Conservation (phyloP, 2,113 vertebrate species). For the Artemisiospiza belli region DNA sequence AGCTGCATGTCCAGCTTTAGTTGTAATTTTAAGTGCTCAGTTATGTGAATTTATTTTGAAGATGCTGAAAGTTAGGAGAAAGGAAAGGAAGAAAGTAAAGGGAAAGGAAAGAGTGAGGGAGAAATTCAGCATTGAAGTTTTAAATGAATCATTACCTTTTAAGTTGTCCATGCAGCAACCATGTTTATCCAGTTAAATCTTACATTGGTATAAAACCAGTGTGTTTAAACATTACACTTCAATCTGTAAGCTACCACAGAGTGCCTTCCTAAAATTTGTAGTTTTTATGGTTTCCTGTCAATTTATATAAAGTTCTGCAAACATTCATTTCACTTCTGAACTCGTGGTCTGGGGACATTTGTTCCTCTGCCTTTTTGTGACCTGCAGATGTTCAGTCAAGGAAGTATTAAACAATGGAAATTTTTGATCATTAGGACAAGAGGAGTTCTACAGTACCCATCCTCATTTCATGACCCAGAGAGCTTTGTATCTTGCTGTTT, state of each 20-base stretch:
- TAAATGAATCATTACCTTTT: background rate
- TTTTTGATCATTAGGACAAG: slow-evolving; percentile 78
- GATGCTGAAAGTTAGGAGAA: background rate
- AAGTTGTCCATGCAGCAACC: background rate
- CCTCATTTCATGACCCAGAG: slow-evolving; percentile 92
- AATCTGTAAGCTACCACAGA: background rate
- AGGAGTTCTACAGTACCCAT: slow-evolving; percentile 89
- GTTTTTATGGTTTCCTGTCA: background rate
- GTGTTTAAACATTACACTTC: background rate
- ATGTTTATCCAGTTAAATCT: background rate
- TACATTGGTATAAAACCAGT: background rate
- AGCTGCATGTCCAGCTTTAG: background rate
- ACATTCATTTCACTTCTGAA: background rate
- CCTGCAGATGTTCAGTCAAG: background rate
- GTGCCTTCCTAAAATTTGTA: background rate
- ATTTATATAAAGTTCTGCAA: background rate
- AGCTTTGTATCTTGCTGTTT: slow-evolving; percentile 92
- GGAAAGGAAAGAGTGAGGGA: background rate
- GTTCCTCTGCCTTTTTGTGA: background rate
- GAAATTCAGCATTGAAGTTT: background rate
- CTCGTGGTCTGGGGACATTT: background rate
- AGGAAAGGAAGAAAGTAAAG: background rate
- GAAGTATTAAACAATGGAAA: background rate
- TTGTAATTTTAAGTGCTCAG: background rate
- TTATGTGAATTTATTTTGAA: background rate